Base-by-base conservation (phyloP, 2,888 invertebrate genomes). In the Teleiodes luculella region DNA sequence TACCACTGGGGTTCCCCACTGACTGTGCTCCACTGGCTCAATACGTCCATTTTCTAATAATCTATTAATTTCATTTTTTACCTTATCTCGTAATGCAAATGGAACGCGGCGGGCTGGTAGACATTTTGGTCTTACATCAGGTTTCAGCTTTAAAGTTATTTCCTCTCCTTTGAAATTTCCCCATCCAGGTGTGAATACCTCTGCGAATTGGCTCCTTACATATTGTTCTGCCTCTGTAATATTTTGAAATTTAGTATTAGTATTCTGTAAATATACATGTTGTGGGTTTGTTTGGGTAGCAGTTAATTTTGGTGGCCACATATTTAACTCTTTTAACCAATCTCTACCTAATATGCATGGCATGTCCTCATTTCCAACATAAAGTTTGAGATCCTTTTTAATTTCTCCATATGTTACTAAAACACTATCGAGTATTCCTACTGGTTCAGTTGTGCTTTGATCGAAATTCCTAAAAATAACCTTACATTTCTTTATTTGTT, bases 1-100 rank as follows among this genome's bases (percentile, higher is more conserved):
- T 1, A 66, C 63, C 5, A 65, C 59, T 8, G 65, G 65, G 18
- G 66, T 61, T 5, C 61, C 66, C 61, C 60, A 66, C 6, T 60
- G 33, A 48, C 57, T 56, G 7, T 61, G 35, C 28, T 60, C 31
- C 2, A 58, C 55, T 20, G 58, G 55, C 13, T 30, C 37, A 5
- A 58, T 57, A 36, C 54, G 30, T n/a, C 43, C 51, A 52, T 56
- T 57, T 20, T 33, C 46, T 11, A 58, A 8, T n/a, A 60, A 48
- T 36, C 59, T 46, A 16, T 50, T 36, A 3, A 61, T 54, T 57
- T 57, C 60, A 39, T 8, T 4, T 36, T 59, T 61, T 41, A 64
- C 63, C 36, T 62, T 60, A 1, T 59, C 55, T 49, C 50, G 45
- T 6, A 64, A 39, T n/a, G 64, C 57, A 45, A 54, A 64, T n/a